Base-by-base conservation (phyloP, 2,113 vertebrate species). In the Brachypodius melanocephalos region DNA sequence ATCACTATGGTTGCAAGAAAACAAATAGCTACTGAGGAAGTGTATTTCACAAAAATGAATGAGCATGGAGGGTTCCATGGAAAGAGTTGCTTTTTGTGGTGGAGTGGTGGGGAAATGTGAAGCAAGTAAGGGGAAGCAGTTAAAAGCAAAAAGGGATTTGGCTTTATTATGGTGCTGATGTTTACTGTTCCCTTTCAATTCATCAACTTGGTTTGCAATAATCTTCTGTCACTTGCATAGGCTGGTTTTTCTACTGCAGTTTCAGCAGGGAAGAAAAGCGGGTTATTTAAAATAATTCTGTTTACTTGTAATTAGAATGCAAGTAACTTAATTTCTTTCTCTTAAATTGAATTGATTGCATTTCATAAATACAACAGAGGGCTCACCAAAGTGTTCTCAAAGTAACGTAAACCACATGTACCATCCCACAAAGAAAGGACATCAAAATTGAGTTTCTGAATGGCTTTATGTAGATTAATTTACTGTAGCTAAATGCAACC, bases 301-400 rank as follows among this genome's bases (percentile, higher is more conserved):
- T 94, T 96, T 68, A 82, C 78, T 90, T 94, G 88, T 82, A 93
- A 95, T 94, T 94, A 94, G 62, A 87, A 82, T 58, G 25, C 46
- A 79, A 91, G 65, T 49, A 85, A 91, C n/a, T 91, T 75, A 49
- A 82, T 89, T 94, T 54, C 77, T 89, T 84, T 54, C 81, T 69
- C 66, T 87, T 49, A 81, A 89, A 88, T 85, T 95, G 77, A 58
- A 65, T 92, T 66, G 69, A 76, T 92, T 94, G 17, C 58, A 28
- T 76, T 82, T 89, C 82, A 73, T 89, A 78, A 82, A 85, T 66
- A 73, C 6, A 4, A 31, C 46, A 28, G 90, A 82, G 38, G 0
- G 1, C 52, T 91, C 57, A 72, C 48, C 66, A 85, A 75, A 95
- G 32, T 76, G 77, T 79, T 94, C 87, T 84, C 1, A 1, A 81